Conservation (phyloP, 2,888 invertebrate species). For the Papilio gigon region DNA sequence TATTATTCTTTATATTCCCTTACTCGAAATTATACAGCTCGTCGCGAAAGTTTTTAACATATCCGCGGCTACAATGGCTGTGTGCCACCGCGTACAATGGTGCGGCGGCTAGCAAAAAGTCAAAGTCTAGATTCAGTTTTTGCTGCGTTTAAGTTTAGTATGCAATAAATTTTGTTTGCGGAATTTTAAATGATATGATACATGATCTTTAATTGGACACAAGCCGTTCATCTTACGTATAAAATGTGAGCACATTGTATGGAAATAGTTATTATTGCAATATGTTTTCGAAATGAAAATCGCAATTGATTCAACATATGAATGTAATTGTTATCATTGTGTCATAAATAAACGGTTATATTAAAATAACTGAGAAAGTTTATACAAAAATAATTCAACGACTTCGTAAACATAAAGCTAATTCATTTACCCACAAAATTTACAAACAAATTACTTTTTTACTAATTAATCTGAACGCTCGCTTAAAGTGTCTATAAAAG, state of each 20-base stretch:
- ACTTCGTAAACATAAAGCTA: background rate
- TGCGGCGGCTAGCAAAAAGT: slow-evolving; percentile 47
- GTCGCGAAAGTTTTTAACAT: slow-evolving; percentile 62
- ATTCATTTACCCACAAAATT: too few species aligned
- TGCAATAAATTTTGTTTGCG: slow-evolving; percentile 54
- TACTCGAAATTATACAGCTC: slow-evolving; percentile 63
- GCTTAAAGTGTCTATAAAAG: too few species aligned
- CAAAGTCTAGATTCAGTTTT: slow-evolving; percentile 37
- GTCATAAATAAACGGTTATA: slow-evolving; percentile 2
- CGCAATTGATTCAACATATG: slow-evolving; percentile 12
- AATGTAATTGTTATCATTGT: slow-evolving; percentile 14
- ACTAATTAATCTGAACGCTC: too few species aligned
- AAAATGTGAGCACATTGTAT: slow-evolving; percentile 55
- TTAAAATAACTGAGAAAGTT: slow-evolving; percentile 4
- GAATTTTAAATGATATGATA: slow-evolving; percentile 59
- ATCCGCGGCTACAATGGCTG: slow-evolving; percentile 62
- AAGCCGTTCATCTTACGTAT: slow-evolving; percentile 36
- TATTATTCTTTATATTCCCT: slow-evolving; percentile 65
- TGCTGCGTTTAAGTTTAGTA: slow-evolving; percentile 36
- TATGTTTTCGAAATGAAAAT: slow-evolving; percentile 38
- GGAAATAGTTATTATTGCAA: slow-evolving; percentile 46
- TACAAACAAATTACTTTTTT: too few species aligned
- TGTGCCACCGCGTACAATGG: slow-evolving; percentile 50
- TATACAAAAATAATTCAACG: background rate
- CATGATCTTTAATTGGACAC: slow-evolving; percentile 45